Percentiles rank a stretch among this genome's conserved stretches.
Conservation (phyloP, 35 echinoderm and acorn worm genomes). For the Anneissia japonica region DNA sequence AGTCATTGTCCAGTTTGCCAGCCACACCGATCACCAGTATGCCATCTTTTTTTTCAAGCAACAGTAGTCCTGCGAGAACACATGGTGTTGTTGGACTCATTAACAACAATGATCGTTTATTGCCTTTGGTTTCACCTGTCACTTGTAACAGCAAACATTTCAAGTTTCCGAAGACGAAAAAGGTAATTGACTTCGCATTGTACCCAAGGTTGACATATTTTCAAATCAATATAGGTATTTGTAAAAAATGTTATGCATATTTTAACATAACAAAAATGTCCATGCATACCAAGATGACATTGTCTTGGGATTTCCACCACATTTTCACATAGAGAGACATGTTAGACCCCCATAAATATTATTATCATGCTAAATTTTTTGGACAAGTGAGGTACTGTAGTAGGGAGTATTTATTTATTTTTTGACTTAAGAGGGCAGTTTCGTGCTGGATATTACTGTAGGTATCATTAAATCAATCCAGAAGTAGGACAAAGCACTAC, state of each 20-base stretch:
- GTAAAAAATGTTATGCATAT: neutral
- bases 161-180: slow-evolving; percentile 98
- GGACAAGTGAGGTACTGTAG: no score
- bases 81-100: neutral
- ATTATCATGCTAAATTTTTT: no score
- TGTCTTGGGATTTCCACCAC: neutral
- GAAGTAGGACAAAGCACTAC: no score
- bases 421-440: no score
- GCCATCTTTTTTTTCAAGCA: neutral
- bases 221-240: no score
- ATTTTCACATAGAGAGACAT: neutral
- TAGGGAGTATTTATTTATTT: no score
- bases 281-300: neutral
- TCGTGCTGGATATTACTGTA: no score
- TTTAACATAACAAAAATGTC: neutral
- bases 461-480: no score
- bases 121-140: slow-evolving; percentile 56
- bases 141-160: slow-evolving; percentile 84
- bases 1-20: neutral
- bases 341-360: no score
- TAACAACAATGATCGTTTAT: neutral
- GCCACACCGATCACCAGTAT: neutral
- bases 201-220: no score
- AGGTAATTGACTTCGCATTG: slow-evolving; percentile 53
- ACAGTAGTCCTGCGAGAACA: neutral